These are phyloP conservation scores for Sciurus vulgaris DNA, from an alignment of 2,797 vertebrate genomes.

Conservation along the genomic window DNA sequence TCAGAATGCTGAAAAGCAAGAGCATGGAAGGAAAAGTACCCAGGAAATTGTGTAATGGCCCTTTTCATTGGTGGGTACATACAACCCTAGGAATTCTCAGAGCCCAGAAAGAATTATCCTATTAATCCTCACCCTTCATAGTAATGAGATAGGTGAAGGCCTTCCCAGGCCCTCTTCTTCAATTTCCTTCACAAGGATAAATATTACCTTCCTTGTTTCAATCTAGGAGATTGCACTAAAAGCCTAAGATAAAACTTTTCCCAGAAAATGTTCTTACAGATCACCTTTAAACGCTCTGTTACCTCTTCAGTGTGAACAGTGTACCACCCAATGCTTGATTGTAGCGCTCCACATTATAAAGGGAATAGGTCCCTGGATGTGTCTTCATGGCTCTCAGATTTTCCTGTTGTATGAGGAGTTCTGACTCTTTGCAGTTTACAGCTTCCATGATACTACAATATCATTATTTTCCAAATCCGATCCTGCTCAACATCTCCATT, in stretches of 20 bases:
- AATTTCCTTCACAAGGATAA: neutral
- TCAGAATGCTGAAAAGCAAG: slow-evolving; percentile 4
- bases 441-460: neutral
- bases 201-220: slow-evolving; percentile 12
- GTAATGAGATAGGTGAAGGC: neutral
- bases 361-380: neutral
- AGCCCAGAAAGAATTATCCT: neutral
- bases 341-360: too few species aligned
- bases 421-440: neutral
- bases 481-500: neutral
- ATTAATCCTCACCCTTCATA: neutral
- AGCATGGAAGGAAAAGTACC: neutral
- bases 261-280: neutral
- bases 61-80: neutral
- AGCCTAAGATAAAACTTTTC: neutral
- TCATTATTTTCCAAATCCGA: slow-evolving; percentile 60
- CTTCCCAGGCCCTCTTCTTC: neutral
- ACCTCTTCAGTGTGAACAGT: neutral
- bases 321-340: neutral
- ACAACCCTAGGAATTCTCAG: neutral
- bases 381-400: neutral
- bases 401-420: neutral
- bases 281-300: neutral
- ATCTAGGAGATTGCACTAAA: neutral
- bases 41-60: neutral